Evolutionary conservation across 2,888 invertebrate genomes (phyloP), one percentile per base, ranked within the genome.

Genomic region (Papilio demoleus): DNA sequence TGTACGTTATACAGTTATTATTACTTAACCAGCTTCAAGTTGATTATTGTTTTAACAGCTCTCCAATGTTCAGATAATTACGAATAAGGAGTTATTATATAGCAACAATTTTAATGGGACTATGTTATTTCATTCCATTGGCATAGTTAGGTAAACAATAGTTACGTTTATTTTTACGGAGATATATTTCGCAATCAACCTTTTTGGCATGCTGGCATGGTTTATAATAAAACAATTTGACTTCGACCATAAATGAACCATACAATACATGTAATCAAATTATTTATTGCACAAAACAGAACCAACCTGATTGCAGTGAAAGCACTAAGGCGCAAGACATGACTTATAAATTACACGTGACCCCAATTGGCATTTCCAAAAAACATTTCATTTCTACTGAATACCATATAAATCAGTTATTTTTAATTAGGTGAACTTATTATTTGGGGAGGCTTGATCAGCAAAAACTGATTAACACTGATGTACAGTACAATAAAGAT

Each of bases 281-380:
- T 56, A 45, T 58, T 68, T 63, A 63, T 68, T 56, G 63, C 67
- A 34, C 47, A 24, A 59, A 63, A 58, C 8, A 58, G 36, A 47
- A 64, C 56, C 22, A 36, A n/a, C 56, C 27, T 67, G 40, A 68
- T 58, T 63, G 58, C 1, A 68, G 68, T 63, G 68, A 68, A 68
- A 68, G 68, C 24, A 42, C 56, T 14, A 24, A 56, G 24, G 42
- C 36, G 31, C 31, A 9, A 34, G n/a, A 50, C 50, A 14, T 63
- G 42, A 22, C 34, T 67, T 42, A 31, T 42, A 60, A 66, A 67
- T 61, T 40, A 50, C 17, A 50, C 50, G 14, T 19, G 67, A 47
- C 67, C 67, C 17, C 31, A 31, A 36, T 59, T 47, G 5, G 14
- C 9, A 40, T 24, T 60, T 40, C 38, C 59, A 2, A 22, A 38